These are phyloP conservation scores for Leucoraja ocellata DNA, from an alignment of 2,797 vertebrate genomes.

Conservation along the genomic window DNA sequence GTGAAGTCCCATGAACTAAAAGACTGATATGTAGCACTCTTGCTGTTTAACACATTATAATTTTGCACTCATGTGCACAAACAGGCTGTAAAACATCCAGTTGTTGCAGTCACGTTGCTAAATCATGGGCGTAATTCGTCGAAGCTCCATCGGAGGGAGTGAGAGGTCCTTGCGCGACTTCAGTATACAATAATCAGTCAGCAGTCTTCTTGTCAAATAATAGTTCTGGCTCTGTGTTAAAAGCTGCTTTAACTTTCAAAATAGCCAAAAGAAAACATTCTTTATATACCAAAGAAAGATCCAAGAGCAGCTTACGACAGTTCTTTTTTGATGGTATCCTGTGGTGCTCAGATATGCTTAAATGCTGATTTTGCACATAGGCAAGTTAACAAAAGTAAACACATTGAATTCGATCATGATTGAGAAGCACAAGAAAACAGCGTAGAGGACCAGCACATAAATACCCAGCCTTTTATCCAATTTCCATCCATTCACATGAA, in stretches of 20 bases:
- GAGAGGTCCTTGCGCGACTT: background rate
- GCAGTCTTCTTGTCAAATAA: background rate
- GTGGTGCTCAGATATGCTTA: slow-evolving; percentile 52
- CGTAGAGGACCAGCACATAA: slow-evolving; percentile 81
- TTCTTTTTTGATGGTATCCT: slow-evolving; percentile 46
- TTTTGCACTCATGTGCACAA: background rate
- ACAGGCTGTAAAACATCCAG: slow-evolving; percentile 14
- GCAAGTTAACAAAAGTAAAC: slow-evolving; percentile 97
- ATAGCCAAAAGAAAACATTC: slow-evolving; percentile 28
- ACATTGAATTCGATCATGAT: slow-evolving; percentile 95
- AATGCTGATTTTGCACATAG: slow-evolving; percentile 81
- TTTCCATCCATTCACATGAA: slow-evolving; percentile 87
- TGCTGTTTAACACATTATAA: slow-evolving; percentile 21
- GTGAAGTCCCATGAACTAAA: slow-evolving; percentile 5
- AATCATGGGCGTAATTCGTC: background rate
- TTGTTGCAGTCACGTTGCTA: background rate
- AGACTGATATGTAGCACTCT: background rate
- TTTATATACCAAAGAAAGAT: background rate
- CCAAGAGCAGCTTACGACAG: background rate
- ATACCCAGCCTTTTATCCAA: slow-evolving; percentile 81
- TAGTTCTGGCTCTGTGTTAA: background rate
- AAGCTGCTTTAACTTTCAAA: slow-evolving; percentile 31
- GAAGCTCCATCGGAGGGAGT: slow-evolving; percentile 19
- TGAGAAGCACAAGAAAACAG: slow-evolving; percentile 87
- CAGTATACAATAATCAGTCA: background rate